phyloP scores from a whole-genome alignment of 2,888 invertebrate species.

The Sialis lutaria region DNA sequence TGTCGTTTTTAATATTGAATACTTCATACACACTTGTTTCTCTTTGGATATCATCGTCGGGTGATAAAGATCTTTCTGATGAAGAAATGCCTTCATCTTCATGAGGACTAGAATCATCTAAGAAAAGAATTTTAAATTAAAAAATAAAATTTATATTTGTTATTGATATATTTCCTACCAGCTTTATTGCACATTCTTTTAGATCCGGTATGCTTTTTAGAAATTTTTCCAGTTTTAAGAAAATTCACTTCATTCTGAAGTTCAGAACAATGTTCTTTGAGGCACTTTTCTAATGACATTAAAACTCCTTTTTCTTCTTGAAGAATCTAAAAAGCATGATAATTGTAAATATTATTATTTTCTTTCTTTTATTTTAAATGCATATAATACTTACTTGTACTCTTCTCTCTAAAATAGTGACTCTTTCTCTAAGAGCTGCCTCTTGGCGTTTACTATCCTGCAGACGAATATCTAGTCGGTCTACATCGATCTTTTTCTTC shows the following conservation, averaged over 20 bases:
- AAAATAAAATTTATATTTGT: no score
- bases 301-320: conserved; percentile 63
- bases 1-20: conserved; percentile 39
- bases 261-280: conserved; percentile 60
- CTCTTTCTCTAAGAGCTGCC: conserved; percentile 43
- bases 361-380: background rate
- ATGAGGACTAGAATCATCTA: conserved; percentile 54
- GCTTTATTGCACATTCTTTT: no score
- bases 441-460: conserved; percentile 52
- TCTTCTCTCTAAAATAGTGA: conserved; percentile 50
- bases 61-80: conserved; percentile 61
- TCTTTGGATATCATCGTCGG: conserved; percentile 44
- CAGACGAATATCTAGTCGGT: conserved; percentile 50
- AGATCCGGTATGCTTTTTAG: conserved; percentile 6
- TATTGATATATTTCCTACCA: no score
- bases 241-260: conserved; percentile 53
- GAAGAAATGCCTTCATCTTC: conserved; percentile 83
- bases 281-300: conserved; percentile 51
- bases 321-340: conserved; percentile 32
- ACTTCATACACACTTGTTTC: conserved; percentile 43
- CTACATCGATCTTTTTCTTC: conserved; percentile 62
- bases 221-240: conserved; percentile 33
- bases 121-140: conserved; percentile 12
- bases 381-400: conserved; percentile 35
- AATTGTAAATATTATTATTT: background rate